Base-by-base conservation (phyloP, 2,113 vertebrate genomes). In the Callospermophilus lateralis region DNA sequence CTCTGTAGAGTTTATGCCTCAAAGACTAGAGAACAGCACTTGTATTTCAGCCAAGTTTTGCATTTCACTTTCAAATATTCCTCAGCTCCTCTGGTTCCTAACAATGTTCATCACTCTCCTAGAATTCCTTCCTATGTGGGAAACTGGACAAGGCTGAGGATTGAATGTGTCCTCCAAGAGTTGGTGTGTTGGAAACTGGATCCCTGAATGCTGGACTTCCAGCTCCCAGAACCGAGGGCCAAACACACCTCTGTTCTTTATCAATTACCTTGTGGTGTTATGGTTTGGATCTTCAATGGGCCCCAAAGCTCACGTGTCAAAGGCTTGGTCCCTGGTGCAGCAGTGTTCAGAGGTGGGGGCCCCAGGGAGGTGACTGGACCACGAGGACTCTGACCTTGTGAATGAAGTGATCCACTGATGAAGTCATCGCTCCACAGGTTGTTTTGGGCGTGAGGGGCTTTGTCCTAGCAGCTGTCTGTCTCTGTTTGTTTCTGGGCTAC, bases 1-100 rank as follows among this genome's bases (percentile, higher is more conserved):
- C 80, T 1, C 37, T 97, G 93, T 30, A 94, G 79, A 78, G 90
- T 96, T 96, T 96, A 96, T 90, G 93, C 97, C 96, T 97, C 76
- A 78, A 24, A 95, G 88, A 26, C 61, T 58, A 45, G 0, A 95
- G 78, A 97, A 61, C 93, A 95, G 19, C 34, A 63, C 6, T 89
- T 95, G 80, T 90, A 94, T 95, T 81, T 95, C 93, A 97, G 94
- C 20, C 74, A 3, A 72, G 73, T 87, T 65, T 90, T 22, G 89
- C 85, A 68, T 58, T 92, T 97, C 84, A 80, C 80, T 94, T 95
- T 93, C 53, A 63, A 84, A 53, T 19, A n/a, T n/a, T 72, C 10
- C 63, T 96, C 89, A 84, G 89, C 37, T 85, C 96, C 87, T 96
- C 34, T 68, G 78, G 63, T 28, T 97, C 87, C 95, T 92, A 90